Conservation (phyloP, 2,888 invertebrate genomes). For the Morpho deidamia region DNA sequence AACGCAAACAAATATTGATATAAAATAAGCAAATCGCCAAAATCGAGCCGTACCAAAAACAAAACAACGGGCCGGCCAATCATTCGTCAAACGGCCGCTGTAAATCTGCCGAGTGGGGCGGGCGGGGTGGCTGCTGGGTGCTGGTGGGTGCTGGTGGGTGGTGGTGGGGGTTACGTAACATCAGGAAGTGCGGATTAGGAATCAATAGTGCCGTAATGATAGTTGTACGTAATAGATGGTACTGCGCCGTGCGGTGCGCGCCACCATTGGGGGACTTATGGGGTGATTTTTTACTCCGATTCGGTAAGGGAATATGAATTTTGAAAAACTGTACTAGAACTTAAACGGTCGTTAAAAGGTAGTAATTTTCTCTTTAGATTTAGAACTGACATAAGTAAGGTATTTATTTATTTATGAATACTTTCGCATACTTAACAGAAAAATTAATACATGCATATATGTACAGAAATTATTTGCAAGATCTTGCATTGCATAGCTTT, state of each 20-base stretch:
- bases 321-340: too few relatives aligned
- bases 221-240: conserved; percentile 69
- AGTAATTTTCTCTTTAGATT: too few relatives aligned
- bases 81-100: conserved; percentile 71
- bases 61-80: conserved; percentile 59
- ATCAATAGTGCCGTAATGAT: conserved; percentile 78
- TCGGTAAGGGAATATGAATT: too few relatives aligned
- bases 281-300: neutral
- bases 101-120: conserved; percentile 57
- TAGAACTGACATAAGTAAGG: too few relatives aligned
- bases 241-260: conserved; percentile 64
- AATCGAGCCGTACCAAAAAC: conserved; percentile 32
- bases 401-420: too few relatives aligned
- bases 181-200: conserved; percentile 79
- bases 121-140: conserved; percentile 30
- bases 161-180: conserved; percentile 62
- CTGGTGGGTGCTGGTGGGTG: conserved; percentile 20
- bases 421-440: too few relatives aligned
- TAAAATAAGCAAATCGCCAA: neutral
- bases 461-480: too few relatives aligned
- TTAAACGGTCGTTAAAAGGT: too few relatives aligned
- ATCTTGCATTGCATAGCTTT: too few relatives aligned
- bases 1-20: neutral
- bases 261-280: conserved; percentile 8
- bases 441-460: too few relatives aligned